A percentile compares a stretch with the other conserved stretches of the same genome.
phyloP scores from a whole-genome alignment of 1,140 invertebrate species.

The Bradysia coprophila region DNA sequence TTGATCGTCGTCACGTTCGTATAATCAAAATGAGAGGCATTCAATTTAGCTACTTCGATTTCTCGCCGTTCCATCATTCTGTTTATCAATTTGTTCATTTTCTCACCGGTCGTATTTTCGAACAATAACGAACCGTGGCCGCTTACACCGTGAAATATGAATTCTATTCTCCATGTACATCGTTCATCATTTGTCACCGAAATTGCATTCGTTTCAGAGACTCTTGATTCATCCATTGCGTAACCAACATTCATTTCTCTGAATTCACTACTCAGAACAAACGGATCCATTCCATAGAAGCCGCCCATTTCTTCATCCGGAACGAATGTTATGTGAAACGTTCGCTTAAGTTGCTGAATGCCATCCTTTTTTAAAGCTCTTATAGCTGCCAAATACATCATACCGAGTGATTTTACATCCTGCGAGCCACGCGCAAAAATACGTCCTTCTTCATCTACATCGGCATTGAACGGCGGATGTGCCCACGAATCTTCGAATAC shows the following conservation, averaged over 20 bases:
- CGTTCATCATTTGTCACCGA: neutral
- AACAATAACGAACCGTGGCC: slow-evolving; percentile 71
- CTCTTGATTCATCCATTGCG: slow-evolving; percentile 24
- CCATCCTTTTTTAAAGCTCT: slow-evolving; percentile 33
- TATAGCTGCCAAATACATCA: slow-evolving; percentile 66
- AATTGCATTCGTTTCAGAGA: neutral
- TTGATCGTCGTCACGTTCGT: slow-evolving; percentile 40
- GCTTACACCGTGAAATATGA: slow-evolving; percentile 36
- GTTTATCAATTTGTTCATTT: slow-evolving; percentile 31
- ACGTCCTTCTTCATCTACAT: slow-evolving; percentile 57
- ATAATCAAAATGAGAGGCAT: slow-evolving; percentile 24
- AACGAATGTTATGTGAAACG: slow-evolving; percentile 1
- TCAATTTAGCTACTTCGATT: slow-evolving; percentile 23
- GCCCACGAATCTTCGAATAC: slow-evolving; percentile 66
- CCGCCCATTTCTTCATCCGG: slow-evolving; percentile 31
- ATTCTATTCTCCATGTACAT: neutral
- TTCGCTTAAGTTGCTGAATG: neutral
- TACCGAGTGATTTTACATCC: slow-evolving; percentile 71
- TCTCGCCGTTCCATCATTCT: slow-evolving; percentile 27
- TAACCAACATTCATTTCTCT: slow-evolving; percentile 56
- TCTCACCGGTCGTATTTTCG: slow-evolving; percentile 60
- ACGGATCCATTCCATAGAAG: slow-evolving; percentile 42
- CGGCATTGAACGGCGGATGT: slow-evolving; percentile 57
- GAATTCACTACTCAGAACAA: slow-evolving; percentile 45
- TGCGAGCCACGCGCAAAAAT: slow-evolving; percentile 70